Evolutionary conservation across 2,888 invertebrate species (phyloP).

Genomic region (Perizoma flavofasciatum): DNA sequence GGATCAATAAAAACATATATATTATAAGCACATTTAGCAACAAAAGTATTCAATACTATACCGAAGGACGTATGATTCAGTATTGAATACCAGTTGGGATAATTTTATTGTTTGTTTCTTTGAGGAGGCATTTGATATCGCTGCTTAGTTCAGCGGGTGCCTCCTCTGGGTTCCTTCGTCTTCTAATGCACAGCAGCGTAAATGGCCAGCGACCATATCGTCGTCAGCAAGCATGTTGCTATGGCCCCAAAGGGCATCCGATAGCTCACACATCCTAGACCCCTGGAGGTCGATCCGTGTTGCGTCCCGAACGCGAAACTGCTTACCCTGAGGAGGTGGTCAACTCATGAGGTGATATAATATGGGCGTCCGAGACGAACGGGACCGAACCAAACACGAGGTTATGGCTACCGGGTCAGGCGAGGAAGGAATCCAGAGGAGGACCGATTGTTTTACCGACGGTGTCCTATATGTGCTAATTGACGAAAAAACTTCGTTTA

Average conservation of each 20-base stretch:
- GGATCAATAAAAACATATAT: no score
- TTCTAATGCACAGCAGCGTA: slow-evolving; percentile 35
- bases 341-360: slow-evolving; percentile 7
- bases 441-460: slow-evolving; percentile 21
- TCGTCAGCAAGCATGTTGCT: slow-evolving; percentile 35
- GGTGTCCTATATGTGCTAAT: background rate
- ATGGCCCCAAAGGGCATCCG: slow-evolving; percentile 34
- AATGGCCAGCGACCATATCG: slow-evolving; percentile 22
- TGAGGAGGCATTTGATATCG: slow-evolving; percentile 23
- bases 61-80: background rate
- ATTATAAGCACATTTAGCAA: no score
- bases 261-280: slow-evolving; percentile 18
- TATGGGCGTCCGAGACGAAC: slow-evolving; percentile 33
- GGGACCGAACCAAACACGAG: slow-evolving; percentile 19
- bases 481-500: slow-evolving; percentile 25
- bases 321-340: slow-evolving; percentile 25
- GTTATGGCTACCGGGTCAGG: slow-evolving; percentile 32
- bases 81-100: slow-evolving; percentile 21
- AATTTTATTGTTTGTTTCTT: slow-evolving; percentile 4
- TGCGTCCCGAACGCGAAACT: slow-evolving; percentile 36
- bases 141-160: slow-evolving; percentile 34
- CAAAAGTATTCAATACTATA: background rate
- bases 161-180: slow-evolving; percentile 36
- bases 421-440: slow-evolving; percentile 35
- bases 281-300: slow-evolving; percentile 28